A percentile compares a stretch with the other conserved stretches of the same genome.
phyloP scores from a whole-genome alignment of 2,888 invertebrate genomes.

The Elegia similella region DNA sequence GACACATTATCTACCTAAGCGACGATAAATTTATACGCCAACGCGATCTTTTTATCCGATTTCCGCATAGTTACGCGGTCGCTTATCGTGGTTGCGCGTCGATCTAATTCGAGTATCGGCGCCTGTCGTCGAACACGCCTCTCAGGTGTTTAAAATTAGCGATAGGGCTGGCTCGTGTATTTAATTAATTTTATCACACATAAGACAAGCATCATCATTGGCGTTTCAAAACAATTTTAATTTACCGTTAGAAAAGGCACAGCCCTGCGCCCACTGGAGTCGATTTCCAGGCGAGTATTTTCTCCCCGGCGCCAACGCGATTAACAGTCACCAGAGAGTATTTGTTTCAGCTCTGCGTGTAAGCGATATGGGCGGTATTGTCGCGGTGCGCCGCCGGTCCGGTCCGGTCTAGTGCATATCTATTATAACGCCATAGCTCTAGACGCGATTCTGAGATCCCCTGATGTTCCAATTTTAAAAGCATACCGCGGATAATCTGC shows the following conservation, averaged over 20 bases:
- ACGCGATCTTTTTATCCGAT: slow-evolving; percentile 69
- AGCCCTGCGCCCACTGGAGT: slow-evolving; percentile 35
- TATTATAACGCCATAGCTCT: slow-evolving; percentile 68
- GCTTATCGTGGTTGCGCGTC: slow-evolving; percentile 61
- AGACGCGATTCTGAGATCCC: slow-evolving; percentile 61
- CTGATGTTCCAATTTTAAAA: slow-evolving; percentile 66
- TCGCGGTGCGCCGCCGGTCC: slow-evolving; percentile 60
- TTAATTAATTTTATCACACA: slow-evolving; percentile 10
- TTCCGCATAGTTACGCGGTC: slow-evolving; percentile 73
- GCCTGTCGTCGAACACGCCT: slow-evolving; percentile 63
- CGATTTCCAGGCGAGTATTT: slow-evolving; percentile 67
- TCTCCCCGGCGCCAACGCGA: slow-evolving; percentile 69
- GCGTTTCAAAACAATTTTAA: slow-evolving; percentile 1
- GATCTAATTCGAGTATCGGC: slow-evolving; percentile 71
- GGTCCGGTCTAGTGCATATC: slow-evolving; percentile 76
- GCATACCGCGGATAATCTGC: slow-evolving; percentile 60
- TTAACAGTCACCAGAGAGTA: slow-evolving; percentile 67
- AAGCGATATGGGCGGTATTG: slow-evolving; percentile 73
- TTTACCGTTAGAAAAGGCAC: slow-evolving; percentile 10
- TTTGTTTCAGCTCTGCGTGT: slow-evolving; percentile 72
- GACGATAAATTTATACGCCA: slow-evolving; percentile 73
- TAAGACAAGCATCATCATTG: background rate
- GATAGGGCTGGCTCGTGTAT: slow-evolving; percentile 41
- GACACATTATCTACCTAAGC: slow-evolving; percentile 61
- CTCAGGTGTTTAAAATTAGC: slow-evolving; percentile 59